Evolutionary conservation across 2,797 vertebrate genomes (phyloP), one percentile per base, ranked within the genome.

Genomic region (Phoxinus dragarum): DNA sequence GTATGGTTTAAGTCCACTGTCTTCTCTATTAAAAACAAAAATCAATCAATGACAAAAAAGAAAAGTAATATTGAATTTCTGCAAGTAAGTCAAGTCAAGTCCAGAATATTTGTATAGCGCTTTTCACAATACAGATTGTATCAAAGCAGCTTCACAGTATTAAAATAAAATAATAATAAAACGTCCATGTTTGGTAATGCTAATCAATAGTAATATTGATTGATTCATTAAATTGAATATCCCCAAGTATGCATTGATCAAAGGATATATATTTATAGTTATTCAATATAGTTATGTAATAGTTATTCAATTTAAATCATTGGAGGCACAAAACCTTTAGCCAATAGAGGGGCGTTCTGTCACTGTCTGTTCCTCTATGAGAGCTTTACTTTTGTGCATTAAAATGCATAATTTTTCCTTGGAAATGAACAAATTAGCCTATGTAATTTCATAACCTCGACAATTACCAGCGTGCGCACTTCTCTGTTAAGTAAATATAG

Each of bases 301-400:
- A 27, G 1, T 56, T 59, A 27, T 27, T 75, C 1, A n/a, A 9
- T 76, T 76, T 4, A 76, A 56, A 56, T 59, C 0, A 23, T 4
- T 59, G 36, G 34, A 16, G 17, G 21, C 36, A 8, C 17, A 14
- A 44, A 23, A 34, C 44, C 21, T 27, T 40, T 27, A 19, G 27
- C 79, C 89, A 79, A 89, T 81, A 95, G 95, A 92, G 93, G 93
- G 93, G 93, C 94, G 93, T 89, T 59, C 82, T 93, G 81, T 87
- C 88, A 89, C 90, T 87, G 89, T 89, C 90, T 89, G 83, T 52
- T 78, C 36, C 7, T 34, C 8, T 34, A 19, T 17, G n/a, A 61
- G 21, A 17, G 11, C 69, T 73, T 19, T 27, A 3, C 44, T 64
- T 56, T 72, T 69, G 38, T 52, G 27, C 38, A 68, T 79, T 80